Base-by-base conservation (phyloP, 2,113 vertebrate species). In the Rutilus rutilus region DNA sequence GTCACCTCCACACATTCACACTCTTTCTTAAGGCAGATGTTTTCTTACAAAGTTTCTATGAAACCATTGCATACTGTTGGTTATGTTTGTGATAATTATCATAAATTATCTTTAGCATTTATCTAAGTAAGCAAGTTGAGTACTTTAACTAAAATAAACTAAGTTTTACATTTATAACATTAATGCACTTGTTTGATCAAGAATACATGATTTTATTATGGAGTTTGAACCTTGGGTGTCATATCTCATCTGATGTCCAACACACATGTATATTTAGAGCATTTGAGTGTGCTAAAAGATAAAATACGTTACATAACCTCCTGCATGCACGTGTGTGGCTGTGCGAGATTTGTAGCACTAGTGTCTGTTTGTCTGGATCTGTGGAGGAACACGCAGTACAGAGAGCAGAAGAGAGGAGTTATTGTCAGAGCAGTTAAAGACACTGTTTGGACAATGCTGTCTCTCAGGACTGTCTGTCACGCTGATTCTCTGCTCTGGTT, bases 351-450 rank as follows among this genome's bases (percentile, higher is more conserved):
- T 25, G 36, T 39, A 74, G 39, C 54, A 42, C 77, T 80, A 23
- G 9, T 57, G 76, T 69, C 7, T 83, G 67, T 62, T 17, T 71
- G 80, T 39, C 14, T 74, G 47, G 27, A 33, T 74, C 21, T 80
- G 67, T 77, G 89, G 87, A 89, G 82, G 78, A 85, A 84, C 67
- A 84, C 86, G 88, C 90, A 87, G 91, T 85, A 50, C 85, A 89
- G 60, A 90, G 87, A 87, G 88, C 88, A 90, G 60, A 86, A 85
- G 57, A 85, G 81, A 50, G 47, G 87, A 25, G 81, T 69, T 84
- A 84, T 84, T 86, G 85, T 88, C 84, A 57, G 84, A 39, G 33
- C 30, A 42, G 64, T 78, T 73, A 45, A 39, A 62, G 64, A 14
- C 64, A 62, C 50, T 60, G 74, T 60, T 36, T 21, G 67, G 45